Evolutionary conservation across 2,888 invertebrate genomes (phyloP), one percentile per base, ranked within the genome.

Genomic region (Cenopis cana): DNA sequence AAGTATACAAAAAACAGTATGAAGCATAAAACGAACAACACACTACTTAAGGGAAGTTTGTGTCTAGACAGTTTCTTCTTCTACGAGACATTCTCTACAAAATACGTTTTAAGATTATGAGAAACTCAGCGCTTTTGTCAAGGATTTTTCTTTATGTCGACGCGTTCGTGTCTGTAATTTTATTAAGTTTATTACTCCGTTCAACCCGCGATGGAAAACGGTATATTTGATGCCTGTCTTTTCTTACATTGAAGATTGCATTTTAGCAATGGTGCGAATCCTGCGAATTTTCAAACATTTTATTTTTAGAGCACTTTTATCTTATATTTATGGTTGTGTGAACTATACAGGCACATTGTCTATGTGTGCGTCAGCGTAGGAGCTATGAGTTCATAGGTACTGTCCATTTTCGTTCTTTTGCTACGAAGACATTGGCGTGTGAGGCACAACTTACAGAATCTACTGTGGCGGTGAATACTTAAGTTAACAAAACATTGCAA

Each of bases 51-150:
- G 36, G 33, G 46, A 24, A 14, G 46, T 46, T 38, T n/a, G 24
- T 38, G 62, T 50, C 69, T 69, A 69, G 69, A 62, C 69, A 5
- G 55, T 33, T 33, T 8, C 50, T 56, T 49, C 55, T 55, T 54
- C 12, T 46, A n/a, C 46, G 18, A 18, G 49, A 61, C 18, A 49
- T 24, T 38, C 50, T 50, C 62, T 54, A 18, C 14, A 50, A 57
- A 67, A 24, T 14, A 56, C 56, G 46, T 49, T 38, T 46, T 38
- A 10, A 46, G 38, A 57, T 50, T 64, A 56, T 46, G 18, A 38
- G 24, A 69, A 38, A 56, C 50, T 38, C 24, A 11, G 29, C 36
- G 29, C 64, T 69, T 64, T 64, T 64, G 62, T 69, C 38, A 33
- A 20, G 49, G 1, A 62, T 50, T 56, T 17, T 61, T 20, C 59